Base-by-base conservation (phyloP, 2,888 invertebrate species). In the Plusia festucae region DNA sequence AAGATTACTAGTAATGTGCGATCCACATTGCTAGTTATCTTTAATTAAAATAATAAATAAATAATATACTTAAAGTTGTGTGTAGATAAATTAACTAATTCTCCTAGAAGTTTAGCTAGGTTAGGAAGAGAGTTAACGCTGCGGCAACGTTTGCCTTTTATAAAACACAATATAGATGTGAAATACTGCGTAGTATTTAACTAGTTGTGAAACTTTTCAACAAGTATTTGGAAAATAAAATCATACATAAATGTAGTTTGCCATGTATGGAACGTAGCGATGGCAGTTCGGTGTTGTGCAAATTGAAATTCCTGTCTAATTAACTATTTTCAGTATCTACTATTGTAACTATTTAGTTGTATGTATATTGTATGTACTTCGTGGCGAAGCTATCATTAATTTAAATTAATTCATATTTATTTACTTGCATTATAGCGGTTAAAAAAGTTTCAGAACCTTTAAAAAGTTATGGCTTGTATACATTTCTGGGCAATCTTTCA, bases 21-120 rank as follows among this genome's bases (percentile, higher is more conserved):
- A n/a, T n/a, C n/a, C n/a, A n/a, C n/a, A n/a, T n/a, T n/a, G n/a
- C n/a, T n/a, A n/a, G n/a, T n/a, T n/a, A n/a, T n/a, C n/a, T n/a
- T n/a, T n/a, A n/a, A n/a, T n/a, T n/a, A n/a, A n/a, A n/a, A n/a
- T n/a, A n/a, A n/a, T n/a, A n/a, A n/a, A n/a, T n/a, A n/a, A n/a
- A n/a, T n/a, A n/a, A n/a, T n/a, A n/a, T n/a, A 40, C 40, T 40
- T n/a, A 40, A 40, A 40, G 40, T 40, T 30, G 2, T 40, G 40
- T 40, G 40, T n/a, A 40, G 40, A 40, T 40, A 40, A 40, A 40
- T 40, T 40, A 40, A n/a, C 6, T 40, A n/a, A 40, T 40, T 40
- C 40, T 40, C n/a, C n/a, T 5, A 40, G 5, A 40, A 40, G 40
- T 40, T 4, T n/a, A 15, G 40, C n/a, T 40, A 1, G 40, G 30